Evolutionary conservation across 2,113 vertebrate genomes (phyloP).

Genomic region (Tor tambroides): DNA sequence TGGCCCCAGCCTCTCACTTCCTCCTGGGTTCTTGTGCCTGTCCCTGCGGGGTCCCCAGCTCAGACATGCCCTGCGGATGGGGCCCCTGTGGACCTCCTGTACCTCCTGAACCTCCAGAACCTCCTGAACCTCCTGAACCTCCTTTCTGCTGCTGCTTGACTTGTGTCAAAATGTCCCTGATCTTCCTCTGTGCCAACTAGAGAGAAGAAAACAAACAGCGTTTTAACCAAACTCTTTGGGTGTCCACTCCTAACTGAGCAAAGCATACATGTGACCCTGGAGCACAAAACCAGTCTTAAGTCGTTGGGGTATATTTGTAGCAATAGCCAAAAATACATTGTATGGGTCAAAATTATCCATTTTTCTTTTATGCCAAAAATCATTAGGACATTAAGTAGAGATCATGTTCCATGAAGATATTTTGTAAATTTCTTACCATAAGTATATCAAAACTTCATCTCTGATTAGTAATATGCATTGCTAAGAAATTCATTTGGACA

Average conservation of each 20-base stretch:
- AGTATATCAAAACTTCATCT: too few relatives aligned
- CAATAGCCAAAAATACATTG: too few relatives aligned
- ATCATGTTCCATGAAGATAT: too few relatives aligned
- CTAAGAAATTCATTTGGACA: too few relatives aligned
- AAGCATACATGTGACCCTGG: not conserved
- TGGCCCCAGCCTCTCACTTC: constrained; percentile 75
- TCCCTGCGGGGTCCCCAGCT: constrained; percentile 70
- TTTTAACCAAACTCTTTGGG: not conserved
- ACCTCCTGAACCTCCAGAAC: constrained; percentile 77
- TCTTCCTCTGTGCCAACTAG: constrained; percentile 94
- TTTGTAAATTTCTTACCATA: too few relatives aligned
- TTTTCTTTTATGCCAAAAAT: too few relatives aligned
- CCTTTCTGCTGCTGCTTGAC: constrained; percentile 93
- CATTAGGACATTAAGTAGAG: too few relatives aligned
- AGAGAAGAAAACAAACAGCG: not conserved
- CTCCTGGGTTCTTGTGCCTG: constrained; percentile 75
- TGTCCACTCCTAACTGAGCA: not conserved
- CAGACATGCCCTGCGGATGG: constrained; percentile 68
- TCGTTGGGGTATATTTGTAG: too few relatives aligned
- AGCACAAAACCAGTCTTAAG: too few relatives aligned
- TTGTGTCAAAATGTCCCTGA: constrained; percentile 94
- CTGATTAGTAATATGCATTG: too few relatives aligned
- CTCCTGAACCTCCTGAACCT: constrained; percentile 64
- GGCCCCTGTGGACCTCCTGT: constrained; percentile 61
- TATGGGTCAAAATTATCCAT: too few relatives aligned